phyloP scores from a whole-genome alignment of 2,113 vertebrate species.

The Etheostoma cragini region DNA sequence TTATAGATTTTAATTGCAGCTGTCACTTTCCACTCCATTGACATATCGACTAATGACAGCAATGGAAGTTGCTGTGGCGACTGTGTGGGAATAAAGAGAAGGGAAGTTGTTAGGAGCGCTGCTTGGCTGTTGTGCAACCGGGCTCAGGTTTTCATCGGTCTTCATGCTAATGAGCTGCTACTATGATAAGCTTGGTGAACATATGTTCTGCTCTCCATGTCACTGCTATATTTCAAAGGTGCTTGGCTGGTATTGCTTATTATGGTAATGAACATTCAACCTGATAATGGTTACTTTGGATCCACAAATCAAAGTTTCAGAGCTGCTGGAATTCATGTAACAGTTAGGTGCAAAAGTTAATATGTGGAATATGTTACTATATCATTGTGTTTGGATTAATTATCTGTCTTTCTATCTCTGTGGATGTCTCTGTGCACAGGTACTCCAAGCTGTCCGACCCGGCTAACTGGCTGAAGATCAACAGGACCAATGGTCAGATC shows the following conservation, averaged over 20 bases:
- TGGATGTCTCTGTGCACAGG: slow-evolving; percentile 74
- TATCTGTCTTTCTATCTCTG: background rate
- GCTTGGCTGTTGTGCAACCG: slow-evolving; percentile 27
- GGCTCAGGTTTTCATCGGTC: slow-evolving; percentile 46
- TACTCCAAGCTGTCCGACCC: slow-evolving; percentile 97
- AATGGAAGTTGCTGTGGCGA: slow-evolving; percentile 11
- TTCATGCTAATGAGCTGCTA: slow-evolving; percentile 65
- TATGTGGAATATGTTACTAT: slow-evolving; percentile 3
- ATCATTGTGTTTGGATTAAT: slow-evolving; percentile 24
- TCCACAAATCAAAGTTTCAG: slow-evolving; percentile 50
- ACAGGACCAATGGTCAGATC: slow-evolving; percentile 95
- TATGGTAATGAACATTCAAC: slow-evolving; percentile 63
- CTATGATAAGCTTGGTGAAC: slow-evolving; percentile 54
- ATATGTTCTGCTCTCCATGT: slow-evolving; percentile 65
- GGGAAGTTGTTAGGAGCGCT: slow-evolving; percentile 35
- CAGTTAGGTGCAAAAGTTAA: slow-evolving; percentile 24
- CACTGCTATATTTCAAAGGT: slow-evolving; percentile 53
- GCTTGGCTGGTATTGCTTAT: slow-evolving; percentile 51
- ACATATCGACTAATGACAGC: slow-evolving; percentile 10
- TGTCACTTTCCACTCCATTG: slow-evolving; percentile 43
- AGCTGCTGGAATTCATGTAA: slow-evolving; percentile 23
- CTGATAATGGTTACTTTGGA: slow-evolving; percentile 57
- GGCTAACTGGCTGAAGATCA: slow-evolving; percentile 96
- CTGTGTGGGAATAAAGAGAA: slow-evolving; percentile 47
- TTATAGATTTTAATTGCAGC: slow-evolving; percentile 44